Evolutionary conservation across 2,888 invertebrate species (phyloP), one percentile per base, ranked within the genome.

Genomic region (Sepiola atlantica): DNA sequence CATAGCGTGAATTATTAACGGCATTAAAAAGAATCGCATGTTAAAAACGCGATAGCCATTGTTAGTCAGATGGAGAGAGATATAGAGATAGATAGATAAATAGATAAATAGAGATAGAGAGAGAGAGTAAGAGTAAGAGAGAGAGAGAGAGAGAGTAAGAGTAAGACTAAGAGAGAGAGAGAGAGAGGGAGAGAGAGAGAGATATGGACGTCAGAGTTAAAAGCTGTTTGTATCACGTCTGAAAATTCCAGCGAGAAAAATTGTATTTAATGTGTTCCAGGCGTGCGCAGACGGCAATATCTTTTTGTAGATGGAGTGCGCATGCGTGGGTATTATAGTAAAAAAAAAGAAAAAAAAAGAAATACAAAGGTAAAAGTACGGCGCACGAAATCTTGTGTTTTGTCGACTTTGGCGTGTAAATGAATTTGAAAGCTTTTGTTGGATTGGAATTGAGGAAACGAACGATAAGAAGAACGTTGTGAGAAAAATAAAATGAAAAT

Each of bases 401-500:
- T 77, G 77, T 32, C n/a, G 77, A 77, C 77, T 77, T 77, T 16
- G 32, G 32, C 77, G 77, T n/a, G 77, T 77, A 32, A 77, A 77
- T n/a, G 77, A 77, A 77, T 77, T 77, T 77, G 77, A 77, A n/a
- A n/a, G n/a, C 61, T 61, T 45, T 61, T 61, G 77, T 77, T n/a
- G 77, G 32, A n/a, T 77, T 4, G 77, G n/a, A 77, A n/a, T 77
- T n/a, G 32, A 12, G 16, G n/a, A 77, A 77, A 12, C 16, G 32
- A n/a, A 77, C n/a, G 32, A n/a, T 77, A 32, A 77, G 14, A 18
- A 77, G n/a, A n/a, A n/a, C 16, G 57, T 6, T n/a, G 16, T 10
- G 77, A 8, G 28, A 28, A 61, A 77, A 77, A 77, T n/a, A 77
- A 45, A 77, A 77, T 77, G 28, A 77, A 8, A 77, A 1, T 28